Conservation (phyloP, 2,113 vertebrate genomes). For the Hyla sarda region DNA sequence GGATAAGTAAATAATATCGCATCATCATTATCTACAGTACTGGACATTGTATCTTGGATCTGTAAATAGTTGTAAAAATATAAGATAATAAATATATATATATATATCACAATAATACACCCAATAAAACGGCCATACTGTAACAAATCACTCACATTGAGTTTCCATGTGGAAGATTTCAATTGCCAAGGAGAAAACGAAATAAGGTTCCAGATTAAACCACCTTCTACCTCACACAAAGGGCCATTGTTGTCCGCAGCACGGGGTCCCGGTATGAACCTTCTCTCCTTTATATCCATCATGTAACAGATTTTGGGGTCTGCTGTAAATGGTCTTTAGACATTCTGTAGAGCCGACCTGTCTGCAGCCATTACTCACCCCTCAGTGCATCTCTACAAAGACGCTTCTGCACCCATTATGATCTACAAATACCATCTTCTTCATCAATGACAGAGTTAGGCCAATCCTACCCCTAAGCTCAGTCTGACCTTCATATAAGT, state of each 20-base stretch:
- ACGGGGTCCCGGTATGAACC: neutral
- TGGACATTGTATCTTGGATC: neutral
- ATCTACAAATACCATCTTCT: slow-evolving; percentile 3
- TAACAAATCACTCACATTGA: neutral
- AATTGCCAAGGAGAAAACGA: neutral
- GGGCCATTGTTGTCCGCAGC: neutral
- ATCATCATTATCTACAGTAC: neutral
- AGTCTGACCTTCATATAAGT: neutral
- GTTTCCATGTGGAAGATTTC: neutral
- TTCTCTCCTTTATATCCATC: neutral
- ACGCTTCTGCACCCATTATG: slow-evolving; percentile 5
- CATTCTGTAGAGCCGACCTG: neutral
- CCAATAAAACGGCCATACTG: neutral
- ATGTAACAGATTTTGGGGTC: neutral
- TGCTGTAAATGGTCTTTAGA: neutral
- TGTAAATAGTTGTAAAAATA: neutral
- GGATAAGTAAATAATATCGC: neutral
- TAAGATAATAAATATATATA: no score
- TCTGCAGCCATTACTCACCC: neutral
- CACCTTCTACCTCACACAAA: neutral
- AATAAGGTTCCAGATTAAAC: neutral
- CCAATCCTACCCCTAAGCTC: neutral
- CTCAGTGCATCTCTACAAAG: slow-evolving; percentile 16
- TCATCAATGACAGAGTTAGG: neutral
- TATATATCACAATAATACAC: neutral